phyloP scores from a whole-genome alignment of 1,140 invertebrate genomes.

The Aethina tumida region DNA sequence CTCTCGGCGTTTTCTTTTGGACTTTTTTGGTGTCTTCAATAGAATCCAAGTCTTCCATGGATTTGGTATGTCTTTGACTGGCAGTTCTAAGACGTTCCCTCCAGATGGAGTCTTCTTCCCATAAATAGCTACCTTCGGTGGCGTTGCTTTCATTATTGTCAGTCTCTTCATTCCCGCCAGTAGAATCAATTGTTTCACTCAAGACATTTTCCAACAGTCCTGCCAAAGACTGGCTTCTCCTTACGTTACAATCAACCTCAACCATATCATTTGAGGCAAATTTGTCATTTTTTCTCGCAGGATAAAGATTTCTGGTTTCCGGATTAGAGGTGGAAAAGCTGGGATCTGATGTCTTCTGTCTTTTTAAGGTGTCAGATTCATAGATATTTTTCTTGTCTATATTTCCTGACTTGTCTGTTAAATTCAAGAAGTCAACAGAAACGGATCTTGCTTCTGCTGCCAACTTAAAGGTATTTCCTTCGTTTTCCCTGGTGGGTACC shows the following conservation, averaged over 20 bases:
- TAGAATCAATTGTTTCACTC: slow-evolving; percentile 28
- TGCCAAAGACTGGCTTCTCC: slow-evolving; percentile 49
- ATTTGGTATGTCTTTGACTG: slow-evolving; percentile 68
- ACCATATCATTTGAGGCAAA: slow-evolving; percentile 16
- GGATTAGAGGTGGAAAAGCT: too few relatives aligned
- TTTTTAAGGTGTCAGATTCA: slow-evolving; percentile 52
- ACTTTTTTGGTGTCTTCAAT: slow-evolving; percentile 31
- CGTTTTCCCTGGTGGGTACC: slow-evolving; percentile 8
- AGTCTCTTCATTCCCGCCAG: slow-evolving; percentile 2
- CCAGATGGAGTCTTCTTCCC: slow-evolving; percentile 76
- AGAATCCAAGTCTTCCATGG: slow-evolving; percentile 65
- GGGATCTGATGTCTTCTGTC: slow-evolving; percentile 46
- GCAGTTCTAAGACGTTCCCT: slow-evolving; percentile 65
- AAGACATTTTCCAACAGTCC: slow-evolving; percentile 49
- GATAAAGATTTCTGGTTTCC: slow-evolving; percentile 41
- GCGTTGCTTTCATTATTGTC: slow-evolving; percentile 6
- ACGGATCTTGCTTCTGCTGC: slow-evolving; percentile 54
- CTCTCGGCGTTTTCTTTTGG: slow-evolving; percentile 25
- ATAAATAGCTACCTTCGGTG: slow-evolving; percentile 54
- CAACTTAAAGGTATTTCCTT: slow-evolving; percentile 39
- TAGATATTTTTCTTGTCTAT: slow-evolving; percentile 71
- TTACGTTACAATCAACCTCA: slow-evolving; percentile 18
- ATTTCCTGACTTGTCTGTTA: slow-evolving; percentile 54
- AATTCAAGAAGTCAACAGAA: slow-evolving; percentile 54
- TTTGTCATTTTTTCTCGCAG: slow-evolving; percentile 38